Percentiles rank a stretch among this genome's conserved stretches.
Evolutionary conservation across 1,140 invertebrate genomes (phyloP).

Genomic region (Chlorops oryzae): DNA sequence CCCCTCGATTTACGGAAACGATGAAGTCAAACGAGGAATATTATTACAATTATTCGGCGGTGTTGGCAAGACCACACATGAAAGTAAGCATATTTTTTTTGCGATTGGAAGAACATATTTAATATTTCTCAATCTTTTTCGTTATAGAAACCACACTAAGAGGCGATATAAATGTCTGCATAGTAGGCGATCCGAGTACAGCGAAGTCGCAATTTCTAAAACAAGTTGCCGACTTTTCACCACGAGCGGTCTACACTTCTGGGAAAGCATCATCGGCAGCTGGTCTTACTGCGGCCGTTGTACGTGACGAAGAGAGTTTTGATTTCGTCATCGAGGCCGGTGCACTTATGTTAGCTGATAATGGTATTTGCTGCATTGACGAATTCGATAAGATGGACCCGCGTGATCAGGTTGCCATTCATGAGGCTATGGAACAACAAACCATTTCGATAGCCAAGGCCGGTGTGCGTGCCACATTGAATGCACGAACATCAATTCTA

Average conservation of each 20-base stretch:
- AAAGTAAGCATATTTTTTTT: conserved; percentile 65
- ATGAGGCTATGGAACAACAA: conserved; percentile 99
- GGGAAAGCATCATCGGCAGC: conserved; percentile 97
- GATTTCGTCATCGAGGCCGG: conserved; percentile 99
- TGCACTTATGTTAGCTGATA: conserved; percentile 97
- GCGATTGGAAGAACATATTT: neutral
- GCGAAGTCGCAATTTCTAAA: conserved; percentile 97
- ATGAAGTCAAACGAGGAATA: conserved; percentile 94
- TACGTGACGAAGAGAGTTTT: conserved; percentile 92
- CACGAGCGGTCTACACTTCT: conserved; percentile 95
- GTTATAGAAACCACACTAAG: conserved; percentile 64
- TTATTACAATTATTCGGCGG: conserved; percentile 97
- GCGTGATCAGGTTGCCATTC: conserved; percentile 96
- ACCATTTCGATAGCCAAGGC: conserved; percentile 99
- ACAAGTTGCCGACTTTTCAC: conserved; percentile 92
- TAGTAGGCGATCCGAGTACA: conserved; percentile 98
- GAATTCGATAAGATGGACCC: conserved; percentile 99
- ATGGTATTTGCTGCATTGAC: conserved; percentile 98
- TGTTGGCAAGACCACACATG: conserved; percentile 89
- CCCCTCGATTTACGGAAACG: conserved; percentile 95
- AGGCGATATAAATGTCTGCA: conserved; percentile 96
- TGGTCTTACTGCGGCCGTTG: conserved; percentile 96
- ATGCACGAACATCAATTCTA: conserved; percentile 95
- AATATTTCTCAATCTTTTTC: neutral
- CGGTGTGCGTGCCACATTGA: conserved; percentile 93